Conservation (phyloP, 2,797 vertebrate genomes). For the Spondyliosoma cantharus region DNA sequence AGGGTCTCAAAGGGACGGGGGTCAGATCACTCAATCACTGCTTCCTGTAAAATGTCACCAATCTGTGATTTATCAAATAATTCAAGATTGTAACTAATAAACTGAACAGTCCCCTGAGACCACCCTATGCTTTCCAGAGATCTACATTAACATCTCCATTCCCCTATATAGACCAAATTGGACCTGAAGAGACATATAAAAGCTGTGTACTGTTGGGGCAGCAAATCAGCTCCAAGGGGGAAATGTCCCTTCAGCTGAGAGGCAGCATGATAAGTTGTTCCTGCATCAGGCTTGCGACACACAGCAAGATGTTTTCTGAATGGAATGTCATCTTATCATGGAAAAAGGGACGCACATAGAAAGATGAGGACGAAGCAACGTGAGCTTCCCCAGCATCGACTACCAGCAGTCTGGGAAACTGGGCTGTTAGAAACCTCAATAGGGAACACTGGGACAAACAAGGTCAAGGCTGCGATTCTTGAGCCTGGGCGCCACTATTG, state of each 20-base stretch:
- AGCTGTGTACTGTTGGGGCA: slow-evolving; percentile 24
- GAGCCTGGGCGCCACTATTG: slow-evolving; percentile 20
- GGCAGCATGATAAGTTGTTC: slow-evolving; percentile 52
- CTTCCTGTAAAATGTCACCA: slow-evolving; percentile 70
- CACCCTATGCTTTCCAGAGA: slow-evolving; percentile 20
- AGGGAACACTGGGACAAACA: slow-evolving; percentile 52
- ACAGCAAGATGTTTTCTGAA: slow-evolving; percentile 48
- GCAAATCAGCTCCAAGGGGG: slow-evolving; percentile 26
- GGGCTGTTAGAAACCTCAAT: slow-evolving; percentile 35
- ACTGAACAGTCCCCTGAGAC: slow-evolving; percentile 35
- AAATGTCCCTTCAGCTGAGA: slow-evolving; percentile 44
- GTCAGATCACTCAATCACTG: slow-evolving; percentile 50
- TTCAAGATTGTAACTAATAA: slow-evolving; percentile 27
- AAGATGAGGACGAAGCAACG: not conserved
- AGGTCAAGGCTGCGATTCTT: slow-evolving; percentile 49
- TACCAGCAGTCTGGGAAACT: slow-evolving; percentile 28
- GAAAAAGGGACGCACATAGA: slow-evolving; percentile 30
- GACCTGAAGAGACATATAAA: slow-evolving; percentile 54
- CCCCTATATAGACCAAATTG: slow-evolving; percentile 47
- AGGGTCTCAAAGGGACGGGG: slow-evolving; percentile 66
- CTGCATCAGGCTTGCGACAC: slow-evolving; percentile 38
- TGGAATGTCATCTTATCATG: slow-evolving; percentile 53
- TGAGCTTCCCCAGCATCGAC: not conserved
- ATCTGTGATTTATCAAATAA: slow-evolving; percentile 62
- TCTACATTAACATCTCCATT: slow-evolving; percentile 42